Base-by-base conservation (phyloP, 64 coral and sea anemone species). In the Stylophora pistillata region DNA sequence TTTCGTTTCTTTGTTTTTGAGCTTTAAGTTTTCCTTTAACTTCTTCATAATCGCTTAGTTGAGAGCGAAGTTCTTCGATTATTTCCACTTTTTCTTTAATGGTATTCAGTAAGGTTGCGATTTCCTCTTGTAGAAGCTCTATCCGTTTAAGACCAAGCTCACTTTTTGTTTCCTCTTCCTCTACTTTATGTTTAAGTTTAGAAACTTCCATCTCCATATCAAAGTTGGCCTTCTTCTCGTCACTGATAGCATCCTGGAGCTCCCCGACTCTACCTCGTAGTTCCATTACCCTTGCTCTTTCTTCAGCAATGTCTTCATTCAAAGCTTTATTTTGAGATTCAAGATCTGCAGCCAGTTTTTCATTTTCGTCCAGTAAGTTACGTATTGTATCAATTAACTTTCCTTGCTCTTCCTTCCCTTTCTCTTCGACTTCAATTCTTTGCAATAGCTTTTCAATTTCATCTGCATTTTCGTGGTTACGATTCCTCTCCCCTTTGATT, bases 321-420 rank as follows among this genome's bases (percentile, higher is more conserved):
- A 95, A 70, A 74, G 66, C 34, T 13, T 92, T 77, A 81, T 95
- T 95, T 89, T 87, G 89, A 9, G 74, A 86, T 73, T 95, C 89
- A 53, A 92, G 87, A 55, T 95, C 83, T 56, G 29, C 78, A 20
- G 82, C 89, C 34, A 95, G 78, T 78, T 95, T 89, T 58, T 92
- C 91, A 77, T 73, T 88, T 47, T 95, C 94, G 55, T 95, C 89
- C 53, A 97, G 34, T 37, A 97, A 88, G 10, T 73, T 64, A 52
- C 88, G 91, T 66, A 86, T 66, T 30, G 55, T 93, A 15, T 93
- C 86, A 37, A 93, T 93, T 12, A 93, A 25, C 27, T 88, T 72
- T n/a, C 83, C 87, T 28, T 90, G 87, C 11, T 89, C 81, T 28
- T 53, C 71, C 26, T 92, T 96, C 25, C 91, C 86, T 79, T 96